These are phyloP conservation scores for Oryctes rhinoceros DNA, from an alignment of 1,140 invertebrate genomes.

Conservation along the genomic window DNA sequence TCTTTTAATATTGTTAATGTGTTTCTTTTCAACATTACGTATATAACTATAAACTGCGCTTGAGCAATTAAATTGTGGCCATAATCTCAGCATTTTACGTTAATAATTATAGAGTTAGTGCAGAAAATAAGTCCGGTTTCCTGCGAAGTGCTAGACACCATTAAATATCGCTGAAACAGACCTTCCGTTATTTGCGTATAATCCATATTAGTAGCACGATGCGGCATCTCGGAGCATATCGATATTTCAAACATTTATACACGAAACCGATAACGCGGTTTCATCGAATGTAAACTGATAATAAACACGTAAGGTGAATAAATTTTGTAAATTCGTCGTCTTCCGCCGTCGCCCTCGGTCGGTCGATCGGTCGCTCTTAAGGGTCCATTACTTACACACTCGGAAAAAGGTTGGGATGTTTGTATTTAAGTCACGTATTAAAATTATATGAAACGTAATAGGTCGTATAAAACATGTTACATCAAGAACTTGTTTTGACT, in stretches of 20 bases:
- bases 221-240: too few relatives aligned
- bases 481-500: conserved; percentile 34
- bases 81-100: neutral
- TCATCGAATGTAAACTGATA: conserved; percentile 17
- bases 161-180: neutral
- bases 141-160: neutral
- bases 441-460: conserved; percentile 38
- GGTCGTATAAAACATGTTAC: conserved; percentile 36
- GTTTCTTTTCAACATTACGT: too few relatives aligned
- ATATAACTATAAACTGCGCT: too few relatives aligned
- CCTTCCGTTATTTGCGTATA: neutral
- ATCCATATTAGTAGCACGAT: too few relatives aligned
- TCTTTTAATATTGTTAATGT: too few relatives aligned
- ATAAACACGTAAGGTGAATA: conserved; percentile 32
- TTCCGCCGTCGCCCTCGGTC: neutral
- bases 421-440: conserved; percentile 36
- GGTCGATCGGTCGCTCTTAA: neutral
- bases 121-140: neutral
- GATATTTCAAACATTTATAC: too few relatives aligned
- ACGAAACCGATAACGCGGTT: neutral
- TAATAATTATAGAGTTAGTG: neutral
- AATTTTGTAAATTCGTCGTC: conserved; percentile 15
- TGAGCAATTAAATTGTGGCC: neutral
- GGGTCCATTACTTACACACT: conserved; percentile 28
- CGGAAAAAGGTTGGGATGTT: conserved; percentile 23